Evolutionary conservation across 1,140 invertebrate species (phyloP).

Genomic region (Drosophila paulistorum): DNA sequence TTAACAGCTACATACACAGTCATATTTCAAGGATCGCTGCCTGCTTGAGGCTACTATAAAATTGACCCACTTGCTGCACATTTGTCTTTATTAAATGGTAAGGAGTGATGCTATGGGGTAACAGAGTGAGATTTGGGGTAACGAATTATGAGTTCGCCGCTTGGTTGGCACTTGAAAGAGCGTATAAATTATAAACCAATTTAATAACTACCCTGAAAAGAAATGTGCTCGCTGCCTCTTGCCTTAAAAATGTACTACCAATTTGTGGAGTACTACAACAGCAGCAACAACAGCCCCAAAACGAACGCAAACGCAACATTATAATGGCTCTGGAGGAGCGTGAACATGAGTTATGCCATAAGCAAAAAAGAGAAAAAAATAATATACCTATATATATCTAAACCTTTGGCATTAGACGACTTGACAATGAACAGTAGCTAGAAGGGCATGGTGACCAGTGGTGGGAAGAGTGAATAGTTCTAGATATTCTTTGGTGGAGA

Average conservation of each 20-base stretch:
- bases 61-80: conserved; percentile 65
- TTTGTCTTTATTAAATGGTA: conserved; percentile 73
- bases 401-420: conserved; percentile 48
- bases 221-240: conserved; percentile 52
- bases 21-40: conserved; percentile 46
- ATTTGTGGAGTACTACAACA: conserved; percentile 48
- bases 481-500: conserved; percentile 12
- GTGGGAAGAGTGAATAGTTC: not conserved
- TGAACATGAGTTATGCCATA: conserved; percentile 65
- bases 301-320: conserved; percentile 51
- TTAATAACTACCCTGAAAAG: conserved; percentile 67
- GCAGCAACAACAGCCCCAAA: not conserved
- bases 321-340: conserved; percentile 55
- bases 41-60: conserved; percentile 16
- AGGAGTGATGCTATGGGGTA: too few relatives aligned
- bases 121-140: too few relatives aligned
- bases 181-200: conserved; percentile 80
- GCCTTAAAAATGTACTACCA: conserved; percentile 65
- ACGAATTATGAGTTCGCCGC: conserved; percentile 55
- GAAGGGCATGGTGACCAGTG: not conserved
- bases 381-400: not conserved
- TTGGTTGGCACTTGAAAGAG: conserved; percentile 38
- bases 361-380: not conserved
- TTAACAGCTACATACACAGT: conserved; percentile 11
- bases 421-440: conserved; percentile 38